Evolutionary conservation across 2,797 vertebrate genomes (phyloP).

Genomic region (Mastacembelus armatus): DNA sequence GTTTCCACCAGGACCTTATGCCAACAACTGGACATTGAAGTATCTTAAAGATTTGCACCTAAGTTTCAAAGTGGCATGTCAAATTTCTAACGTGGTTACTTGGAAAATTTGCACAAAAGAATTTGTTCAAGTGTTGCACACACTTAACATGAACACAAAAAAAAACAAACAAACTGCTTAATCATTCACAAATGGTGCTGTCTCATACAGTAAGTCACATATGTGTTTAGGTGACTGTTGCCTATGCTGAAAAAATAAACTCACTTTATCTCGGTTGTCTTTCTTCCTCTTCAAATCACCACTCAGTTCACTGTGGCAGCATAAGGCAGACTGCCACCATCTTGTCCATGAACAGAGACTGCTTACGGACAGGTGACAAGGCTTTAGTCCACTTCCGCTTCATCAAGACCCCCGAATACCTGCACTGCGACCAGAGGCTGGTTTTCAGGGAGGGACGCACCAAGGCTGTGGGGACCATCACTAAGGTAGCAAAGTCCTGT

Average conservation of each 20-base stretch:
- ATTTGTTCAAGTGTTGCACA: background rate
- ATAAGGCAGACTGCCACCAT: constrained; percentile 98
- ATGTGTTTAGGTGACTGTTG: too few species aligned
- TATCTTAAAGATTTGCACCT: background rate
- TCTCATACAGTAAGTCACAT: background rate
- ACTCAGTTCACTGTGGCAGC: constrained; percentile 90
- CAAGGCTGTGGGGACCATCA: constrained; percentile 97
- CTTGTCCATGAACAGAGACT: constrained; percentile 98
- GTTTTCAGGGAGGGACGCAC: constrained; percentile 98
- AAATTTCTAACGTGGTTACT: background rate
- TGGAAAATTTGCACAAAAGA: background rate
- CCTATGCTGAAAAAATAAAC: background rate
- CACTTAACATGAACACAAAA: too few species aligned
- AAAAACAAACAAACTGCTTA: too few species aligned
- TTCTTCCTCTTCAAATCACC: background rate
- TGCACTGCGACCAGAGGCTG: constrained; percentile 95
- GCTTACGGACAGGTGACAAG: constrained; percentile 96
- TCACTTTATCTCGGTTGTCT: background rate
- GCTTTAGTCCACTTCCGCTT: constrained; percentile 98
- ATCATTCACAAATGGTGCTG: background rate
- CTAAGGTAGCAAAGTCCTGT: constrained; percentile 85
- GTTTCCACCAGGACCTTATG: background rate
- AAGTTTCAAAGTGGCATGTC: too few species aligned
- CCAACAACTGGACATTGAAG: background rate
- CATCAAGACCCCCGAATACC: constrained; percentile 97